These are phyloP conservation scores for Eleutherodactylus coqui DNA, from an alignment of 2,797 vertebrate species.

Conservation along the genomic window DNA sequence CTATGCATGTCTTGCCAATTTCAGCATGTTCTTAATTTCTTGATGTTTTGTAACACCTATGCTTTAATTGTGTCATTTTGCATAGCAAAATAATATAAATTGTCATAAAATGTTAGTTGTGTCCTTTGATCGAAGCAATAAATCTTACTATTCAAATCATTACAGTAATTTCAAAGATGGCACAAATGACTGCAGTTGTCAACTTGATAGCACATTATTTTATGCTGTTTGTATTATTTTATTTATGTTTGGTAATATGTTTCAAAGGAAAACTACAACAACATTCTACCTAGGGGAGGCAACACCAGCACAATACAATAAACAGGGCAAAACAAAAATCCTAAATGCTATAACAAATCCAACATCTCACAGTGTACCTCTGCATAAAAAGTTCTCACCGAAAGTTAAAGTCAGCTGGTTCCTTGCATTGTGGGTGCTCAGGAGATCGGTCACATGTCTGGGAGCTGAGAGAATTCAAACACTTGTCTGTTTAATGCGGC, in stretches of 20 bases:
- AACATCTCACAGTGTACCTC: not conserved
- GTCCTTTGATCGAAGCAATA: not conserved
- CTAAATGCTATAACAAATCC: too few species aligned
- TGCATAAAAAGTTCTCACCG: not conserved
- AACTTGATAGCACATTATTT: not conserved
- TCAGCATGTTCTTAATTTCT: constrained; percentile 26
- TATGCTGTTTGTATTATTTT: not conserved
- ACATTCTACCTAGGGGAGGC: not conserved
- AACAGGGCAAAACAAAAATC: not conserved
- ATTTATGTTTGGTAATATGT: not conserved
- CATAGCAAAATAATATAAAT: not conserved
- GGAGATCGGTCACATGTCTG: too few species aligned
- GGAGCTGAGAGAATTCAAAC: too few species aligned
- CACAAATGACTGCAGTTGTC: constrained; percentile 13
- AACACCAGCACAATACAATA: not conserved
- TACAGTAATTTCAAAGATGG: not conserved
- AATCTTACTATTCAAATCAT: not conserved
- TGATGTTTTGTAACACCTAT: constrained; percentile 15
- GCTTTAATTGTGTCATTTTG: constrained; percentile 29
- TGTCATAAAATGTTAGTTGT: not conserved
- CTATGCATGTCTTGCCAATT: constrained; percentile 30
- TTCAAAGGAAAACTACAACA: constrained; percentile 50
- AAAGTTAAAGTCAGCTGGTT: too few species aligned
- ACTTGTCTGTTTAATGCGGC: too few species aligned
- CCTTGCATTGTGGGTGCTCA: too few species aligned